phyloP scores from a whole-genome alignment of 1,140 invertebrate species.

The Drosophila persimilis region DNA sequence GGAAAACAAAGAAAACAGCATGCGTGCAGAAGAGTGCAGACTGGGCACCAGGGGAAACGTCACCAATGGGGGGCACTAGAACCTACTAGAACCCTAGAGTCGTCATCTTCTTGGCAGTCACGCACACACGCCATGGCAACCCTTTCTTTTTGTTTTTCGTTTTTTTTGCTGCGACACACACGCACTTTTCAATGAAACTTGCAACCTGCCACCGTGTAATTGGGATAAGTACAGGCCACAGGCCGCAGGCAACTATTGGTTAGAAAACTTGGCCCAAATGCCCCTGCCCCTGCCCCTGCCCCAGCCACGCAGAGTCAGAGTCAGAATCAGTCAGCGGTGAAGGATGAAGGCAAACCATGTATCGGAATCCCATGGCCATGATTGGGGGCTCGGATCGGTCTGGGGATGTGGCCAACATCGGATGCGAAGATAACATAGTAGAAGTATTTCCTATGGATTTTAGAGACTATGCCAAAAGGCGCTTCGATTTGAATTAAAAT shows the following conservation, averaged over 20 bases:
- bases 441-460: too few species aligned
- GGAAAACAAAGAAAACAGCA: slow-evolving; percentile 3
- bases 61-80: slow-evolving; percentile 8
- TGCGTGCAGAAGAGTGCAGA: slow-evolving; percentile 9
- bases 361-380: too few species aligned
- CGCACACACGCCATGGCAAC: slow-evolving; percentile 32
- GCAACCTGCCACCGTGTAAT: slow-evolving; percentile 43
- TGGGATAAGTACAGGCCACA: slow-evolving; percentile 39
- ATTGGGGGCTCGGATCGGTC: too few species aligned
- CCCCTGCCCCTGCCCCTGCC: neutral
- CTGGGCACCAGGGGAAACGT: slow-evolving; percentile 15
- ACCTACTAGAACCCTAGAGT: slow-evolving; percentile 2
- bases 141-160: slow-evolving; percentile 14
- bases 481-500: too few species aligned
- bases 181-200: slow-evolving; percentile 45
- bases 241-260: slow-evolving; percentile 23
- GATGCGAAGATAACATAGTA: too few species aligned
- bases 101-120: slow-evolving; percentile 31
- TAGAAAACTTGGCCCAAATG: slow-evolving; percentile 39
- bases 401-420: too few species aligned
- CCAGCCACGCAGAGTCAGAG: too few species aligned
- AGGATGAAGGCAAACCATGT: too few species aligned
- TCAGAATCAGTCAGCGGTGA: too few species aligned
- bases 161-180: slow-evolving; percentile 12
- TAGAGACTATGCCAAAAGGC: too few species aligned